Percentiles rank a stretch among this genome's conserved stretches.
These are phyloP conservation scores for Clarias macrocephalus DNA, from an alignment of 2,113 vertebrate species.

Conservation along the genomic window DNA sequence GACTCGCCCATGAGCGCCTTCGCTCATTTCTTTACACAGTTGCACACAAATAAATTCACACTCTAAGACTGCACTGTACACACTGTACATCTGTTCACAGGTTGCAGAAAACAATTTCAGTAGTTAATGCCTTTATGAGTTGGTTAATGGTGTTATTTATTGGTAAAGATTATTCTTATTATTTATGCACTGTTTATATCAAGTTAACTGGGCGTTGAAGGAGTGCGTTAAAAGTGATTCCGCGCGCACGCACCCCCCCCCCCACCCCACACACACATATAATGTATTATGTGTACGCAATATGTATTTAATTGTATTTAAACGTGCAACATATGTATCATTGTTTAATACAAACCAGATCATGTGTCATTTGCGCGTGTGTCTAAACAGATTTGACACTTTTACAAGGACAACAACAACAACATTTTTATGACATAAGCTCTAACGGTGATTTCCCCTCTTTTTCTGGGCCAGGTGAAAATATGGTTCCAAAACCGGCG, in stretches of 20 bases:
- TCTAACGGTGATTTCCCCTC: not conserved
- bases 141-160: too few relatives aligned
- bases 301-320: too few relatives aligned
- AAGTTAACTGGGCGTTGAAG: not conserved
- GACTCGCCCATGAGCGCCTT: too few relatives aligned
- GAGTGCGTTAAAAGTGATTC: not conserved
- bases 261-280: not conserved
- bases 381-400: too few relatives aligned
- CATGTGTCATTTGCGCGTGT: too few relatives aligned
- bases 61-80: too few relatives aligned
- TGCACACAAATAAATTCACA: not conserved
- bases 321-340: too few relatives aligned
- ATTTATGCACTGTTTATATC: not conserved
- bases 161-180: not conserved
- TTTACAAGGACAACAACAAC: too few relatives aligned
- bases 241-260: not conserved
- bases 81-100: too few relatives aligned
- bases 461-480: constrained; percentile 80
- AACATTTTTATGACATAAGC: too few relatives aligned
- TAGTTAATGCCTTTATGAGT: not conserved
- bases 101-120: not conserved
- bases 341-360: too few relatives aligned
- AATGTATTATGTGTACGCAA: not conserved
- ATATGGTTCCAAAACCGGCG: constrained; percentile 99
- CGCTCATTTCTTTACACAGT: not conserved